Base-by-base conservation (phyloP, 1,140 invertebrate species). In the Scylla paramamosain region DNA sequence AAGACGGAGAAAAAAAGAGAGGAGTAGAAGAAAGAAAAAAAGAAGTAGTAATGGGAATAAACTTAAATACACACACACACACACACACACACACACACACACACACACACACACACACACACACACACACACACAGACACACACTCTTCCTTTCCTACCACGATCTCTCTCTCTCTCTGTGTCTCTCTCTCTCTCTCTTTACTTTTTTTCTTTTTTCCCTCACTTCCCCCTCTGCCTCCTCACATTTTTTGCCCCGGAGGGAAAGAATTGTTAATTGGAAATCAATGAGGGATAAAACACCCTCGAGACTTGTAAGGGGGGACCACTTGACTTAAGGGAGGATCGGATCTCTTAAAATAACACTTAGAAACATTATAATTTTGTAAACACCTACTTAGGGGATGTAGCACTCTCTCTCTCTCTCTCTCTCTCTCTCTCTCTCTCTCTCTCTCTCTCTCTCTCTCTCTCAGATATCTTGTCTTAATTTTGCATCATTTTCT, bases 231-330 rank as follows among this genome's bases (percentile, higher is more conserved):
- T 88, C 59, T n/a, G 28, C 28, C 48, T 39, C 32, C 84, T 25
- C 46, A 3, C 45, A 59, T 77, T 87, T 89, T 83, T 83, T 52
- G n/a, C 16, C 39, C 29, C 8, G 39, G 28, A n/a, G 83, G 88
- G 87, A 95, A 87, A 92, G 91, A 32, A 32, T 87, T 39, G 84
- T 77, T 95, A 95, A 93, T 95, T 95, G 94, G 94, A 95, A 95
- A 95, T 95, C 94, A 95, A 95, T 95, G 94, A 86, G 67, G 94
- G 91, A 92, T 95, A 91, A 95, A 95, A 93, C 83, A 20, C 25
- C 52, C 87, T 59, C 28, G 52, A 48, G 67, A 28, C 91, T 82
- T 92, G 67, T 92, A 82, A 92, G 82, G 67, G 67, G 28, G 67
- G 91, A 59, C 83, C 67, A 0, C 1, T 12, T n/a, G 1, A 14